phyloP scores from a whole-genome alignment of 1,140 invertebrate genomes.

The Drosophila pseudoananassae region DNA sequence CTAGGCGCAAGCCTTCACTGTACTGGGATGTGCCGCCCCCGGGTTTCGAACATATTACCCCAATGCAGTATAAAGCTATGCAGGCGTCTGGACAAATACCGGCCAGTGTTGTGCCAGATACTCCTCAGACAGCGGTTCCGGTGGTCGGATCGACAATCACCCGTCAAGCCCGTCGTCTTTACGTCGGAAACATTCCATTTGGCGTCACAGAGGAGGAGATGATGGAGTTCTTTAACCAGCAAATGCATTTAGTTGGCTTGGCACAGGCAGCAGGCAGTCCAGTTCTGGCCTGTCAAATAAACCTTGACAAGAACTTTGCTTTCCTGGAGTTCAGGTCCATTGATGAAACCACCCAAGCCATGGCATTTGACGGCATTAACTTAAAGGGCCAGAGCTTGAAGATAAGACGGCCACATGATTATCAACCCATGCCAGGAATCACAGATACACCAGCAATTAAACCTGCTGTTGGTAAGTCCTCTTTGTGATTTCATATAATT shows the following conservation, averaged over 20 bases:
- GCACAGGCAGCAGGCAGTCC: conserved; percentile 99
- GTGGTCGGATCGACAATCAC: conserved; percentile 99
- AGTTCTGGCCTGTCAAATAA: conserved; percentile 99
- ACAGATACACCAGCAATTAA: conserved; percentile 94
- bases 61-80: conserved; percentile 94
- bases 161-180: conserved; percentile 95
- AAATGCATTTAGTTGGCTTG: conserved; percentile 99
- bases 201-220: conserved; percentile 99
- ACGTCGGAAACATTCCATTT: conserved; percentile 99
- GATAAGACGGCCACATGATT: conserved; percentile 99
- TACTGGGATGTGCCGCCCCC: conserved; percentile 99
- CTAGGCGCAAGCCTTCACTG: conserved; percentile 93
- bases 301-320: conserved; percentile 99
- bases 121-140: conserved; percentile 96
- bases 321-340: conserved; percentile 99
- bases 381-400: conserved; percentile 99
- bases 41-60: conserved; percentile 98
- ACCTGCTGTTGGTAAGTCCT: conserved; percentile 89
- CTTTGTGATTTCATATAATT: no score
- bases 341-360: conserved; percentile 99
- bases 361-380: conserved; percentile 99
- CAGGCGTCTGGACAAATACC: conserved; percentile 97
- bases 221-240: conserved; percentile 99
- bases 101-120: conserved; percentile 95
- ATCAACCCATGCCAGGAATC: conserved; percentile 99